These are phyloP conservation scores for Agraylea sexmaculata DNA, from an alignment of 1,140 invertebrate species.

Conservation along the genomic window DNA sequence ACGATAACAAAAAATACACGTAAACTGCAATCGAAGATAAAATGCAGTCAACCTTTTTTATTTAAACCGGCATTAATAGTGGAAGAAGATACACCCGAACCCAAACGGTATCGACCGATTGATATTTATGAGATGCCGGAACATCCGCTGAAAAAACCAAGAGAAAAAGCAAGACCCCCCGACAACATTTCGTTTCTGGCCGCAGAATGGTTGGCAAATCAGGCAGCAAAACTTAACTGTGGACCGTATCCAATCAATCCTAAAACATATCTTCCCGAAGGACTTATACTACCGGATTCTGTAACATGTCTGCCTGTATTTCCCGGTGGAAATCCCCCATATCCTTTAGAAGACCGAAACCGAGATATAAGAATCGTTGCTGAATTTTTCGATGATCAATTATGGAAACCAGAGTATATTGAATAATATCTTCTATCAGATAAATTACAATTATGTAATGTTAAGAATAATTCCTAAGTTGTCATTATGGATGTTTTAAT, in stretches of 20 bases:
- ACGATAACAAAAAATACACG: conserved; percentile 18
- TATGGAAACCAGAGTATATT: conserved; percentile 46
- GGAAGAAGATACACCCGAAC: not conserved
- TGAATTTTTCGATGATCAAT: conserved; percentile 43
- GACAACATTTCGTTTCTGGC: conserved; percentile 10
- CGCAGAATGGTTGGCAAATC: conserved; percentile 19
- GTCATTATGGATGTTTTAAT: too few species aligned
- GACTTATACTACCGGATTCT: conserved; percentile 30
- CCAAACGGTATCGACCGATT: not conserved
- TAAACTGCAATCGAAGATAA: conserved; percentile 14
- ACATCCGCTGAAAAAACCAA: conserved; percentile 2
- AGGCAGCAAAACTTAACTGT: conserved; percentile 22
- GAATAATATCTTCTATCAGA: conserved; percentile 7
- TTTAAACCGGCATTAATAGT: not conserved
- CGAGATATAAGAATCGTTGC: conserved; percentile 39
- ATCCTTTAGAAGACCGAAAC: conserved; percentile 26
- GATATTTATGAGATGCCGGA: conserved; percentile 3
- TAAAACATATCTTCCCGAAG: conserved; percentile 28
- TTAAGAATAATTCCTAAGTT: too few species aligned
- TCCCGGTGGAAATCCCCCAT: conserved; percentile 5
- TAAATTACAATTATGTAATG: too few species aligned
- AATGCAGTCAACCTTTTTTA: conserved; percentile 19
- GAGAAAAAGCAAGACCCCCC: conserved; percentile 4
- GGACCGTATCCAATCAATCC: conserved; percentile 23
- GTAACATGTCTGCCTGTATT: conserved; percentile 34